Percentiles rank a stretch among this genome's conserved stretches.
Conservation (phyloP, 2,888 invertebrate species). For the Lepidocyrtoides sp. region DNA sequence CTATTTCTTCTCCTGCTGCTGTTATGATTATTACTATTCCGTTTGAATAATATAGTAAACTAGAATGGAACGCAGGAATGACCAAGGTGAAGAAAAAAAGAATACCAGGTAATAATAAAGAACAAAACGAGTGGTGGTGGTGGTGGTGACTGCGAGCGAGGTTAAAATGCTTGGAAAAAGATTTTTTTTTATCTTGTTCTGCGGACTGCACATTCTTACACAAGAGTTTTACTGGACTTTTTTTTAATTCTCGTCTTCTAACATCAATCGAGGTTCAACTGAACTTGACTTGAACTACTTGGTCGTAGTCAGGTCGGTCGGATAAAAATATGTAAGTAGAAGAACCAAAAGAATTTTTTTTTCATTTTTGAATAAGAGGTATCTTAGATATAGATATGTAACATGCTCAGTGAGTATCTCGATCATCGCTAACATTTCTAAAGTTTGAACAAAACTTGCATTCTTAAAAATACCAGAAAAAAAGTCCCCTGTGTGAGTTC, state of each 20-base stretch:
- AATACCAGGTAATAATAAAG: constrained; percentile 37
- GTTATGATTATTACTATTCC: constrained; percentile 36
- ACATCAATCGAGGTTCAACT: not conserved
- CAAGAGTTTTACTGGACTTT: constrained; percentile 36
- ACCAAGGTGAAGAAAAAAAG: not conserved
- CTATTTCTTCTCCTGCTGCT: constrained; percentile 6
- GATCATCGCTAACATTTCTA: not conserved
- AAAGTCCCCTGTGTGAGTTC: constrained; percentile 41
- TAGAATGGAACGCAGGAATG: constrained; percentile 9
- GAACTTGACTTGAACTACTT: constrained; percentile 8
- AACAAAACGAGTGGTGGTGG: not conserved
- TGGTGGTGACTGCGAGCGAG: not conserved
- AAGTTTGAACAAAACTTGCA: not conserved
- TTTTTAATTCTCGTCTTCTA: not conserved
- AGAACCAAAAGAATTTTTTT: constrained; percentile 42
- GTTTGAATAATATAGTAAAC: not conserved
- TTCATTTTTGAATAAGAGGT: not conserved
- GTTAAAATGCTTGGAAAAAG: not conserved
- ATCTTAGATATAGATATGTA: not conserved
- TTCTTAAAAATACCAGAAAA: constrained; percentile 29
- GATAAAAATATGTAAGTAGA: constrained; percentile 13
- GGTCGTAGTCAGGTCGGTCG: constrained; percentile 28
- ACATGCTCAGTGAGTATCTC: not conserved
- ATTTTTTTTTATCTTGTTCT: too few relatives aligned
- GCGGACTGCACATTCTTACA: not conserved